Conservation (phyloP, 1,140 invertebrate genomes). For the Diabrotica virgifera region DNA sequence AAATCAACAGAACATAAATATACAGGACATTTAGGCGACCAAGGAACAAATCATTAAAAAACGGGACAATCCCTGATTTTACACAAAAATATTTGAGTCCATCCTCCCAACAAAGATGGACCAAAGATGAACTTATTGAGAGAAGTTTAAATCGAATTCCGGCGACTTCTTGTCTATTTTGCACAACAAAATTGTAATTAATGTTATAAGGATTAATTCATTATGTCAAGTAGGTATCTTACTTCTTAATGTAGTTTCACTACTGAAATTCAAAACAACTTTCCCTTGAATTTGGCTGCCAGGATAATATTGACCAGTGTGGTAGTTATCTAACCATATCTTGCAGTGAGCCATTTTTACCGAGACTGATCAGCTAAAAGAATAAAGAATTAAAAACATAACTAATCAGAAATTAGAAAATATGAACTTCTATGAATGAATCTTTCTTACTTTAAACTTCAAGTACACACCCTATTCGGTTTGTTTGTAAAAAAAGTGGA, state of each 20-base stretch:
- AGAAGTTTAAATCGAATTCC: neutral
- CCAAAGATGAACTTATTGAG: constrained; percentile 4
- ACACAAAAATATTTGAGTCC: no score
- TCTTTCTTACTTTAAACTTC: no score
- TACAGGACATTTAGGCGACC: no score
- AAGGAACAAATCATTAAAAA: no score
- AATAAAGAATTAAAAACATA: neutral
- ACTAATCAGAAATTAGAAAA: no score
- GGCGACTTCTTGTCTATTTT: neutral
- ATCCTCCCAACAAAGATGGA: no score
- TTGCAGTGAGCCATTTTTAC: constrained; percentile 29
- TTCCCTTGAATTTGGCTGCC: constrained; percentile 27
- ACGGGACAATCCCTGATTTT: no score
- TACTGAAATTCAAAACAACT: constrained; percentile 26
- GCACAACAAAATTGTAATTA: neutral
- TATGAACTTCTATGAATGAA: no score
- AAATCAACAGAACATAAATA: no score
- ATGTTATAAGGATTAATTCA: no score
- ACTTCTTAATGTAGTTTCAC: constrained; percentile 26
- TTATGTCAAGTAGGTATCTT: neutral
- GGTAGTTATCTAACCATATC: constrained; percentile 29
- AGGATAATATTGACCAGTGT: constrained; percentile 27
- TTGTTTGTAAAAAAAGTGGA: no score
- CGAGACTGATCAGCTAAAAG: neutral
- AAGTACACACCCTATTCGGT: no score